These are phyloP conservation scores for Rhagonycha lutea DNA, from an alignment of 2,888 invertebrate species.

Conservation along the genomic window DNA sequence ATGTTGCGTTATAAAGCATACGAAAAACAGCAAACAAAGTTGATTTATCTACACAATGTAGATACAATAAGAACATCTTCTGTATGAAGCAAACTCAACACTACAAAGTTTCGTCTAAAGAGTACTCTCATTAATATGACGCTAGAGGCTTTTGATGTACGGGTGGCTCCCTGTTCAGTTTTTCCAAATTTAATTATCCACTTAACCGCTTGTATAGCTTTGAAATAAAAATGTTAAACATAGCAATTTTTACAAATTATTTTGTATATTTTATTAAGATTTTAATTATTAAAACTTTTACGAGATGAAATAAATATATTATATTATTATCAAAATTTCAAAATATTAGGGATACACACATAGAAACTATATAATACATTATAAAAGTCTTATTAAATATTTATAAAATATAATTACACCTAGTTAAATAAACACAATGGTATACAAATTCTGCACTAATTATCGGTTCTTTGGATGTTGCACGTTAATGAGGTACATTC, in stretches of 20 bases:
- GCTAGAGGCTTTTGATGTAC: constrained; percentile 40
- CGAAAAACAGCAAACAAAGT: constrained; percentile 46
- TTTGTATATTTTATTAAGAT: not conserved
- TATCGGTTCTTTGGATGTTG: constrained; percentile 28
- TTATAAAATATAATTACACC: not conserved
- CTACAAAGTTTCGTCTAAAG: constrained; percentile 34
- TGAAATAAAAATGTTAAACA: constrained; percentile 22
- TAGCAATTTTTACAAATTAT: constrained; percentile 14
- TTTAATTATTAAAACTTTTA: not conserved
- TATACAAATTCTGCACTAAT: constrained; percentile 24
- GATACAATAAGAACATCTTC: constrained; percentile 52
- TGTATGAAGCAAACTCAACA: constrained; percentile 44
- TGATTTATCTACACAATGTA: constrained; percentile 50
- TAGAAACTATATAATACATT: too few species aligned
- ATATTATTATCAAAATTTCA: not conserved
- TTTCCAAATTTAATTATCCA: constrained; percentile 43
- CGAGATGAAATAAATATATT: not conserved
- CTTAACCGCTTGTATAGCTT: constrained; percentile 35
- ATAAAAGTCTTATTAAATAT: not conserved
- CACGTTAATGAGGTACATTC: constrained; percentile 32
- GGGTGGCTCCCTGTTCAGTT: constrained; percentile 28
- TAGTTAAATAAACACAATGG: not conserved
- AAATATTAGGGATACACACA: not conserved
- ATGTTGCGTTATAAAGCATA: constrained; percentile 44
- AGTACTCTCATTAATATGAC: constrained; percentile 50